phyloP scores from a whole-genome alignment of 2,113 vertebrate species.

The Hiodon tergisus region DNA sequence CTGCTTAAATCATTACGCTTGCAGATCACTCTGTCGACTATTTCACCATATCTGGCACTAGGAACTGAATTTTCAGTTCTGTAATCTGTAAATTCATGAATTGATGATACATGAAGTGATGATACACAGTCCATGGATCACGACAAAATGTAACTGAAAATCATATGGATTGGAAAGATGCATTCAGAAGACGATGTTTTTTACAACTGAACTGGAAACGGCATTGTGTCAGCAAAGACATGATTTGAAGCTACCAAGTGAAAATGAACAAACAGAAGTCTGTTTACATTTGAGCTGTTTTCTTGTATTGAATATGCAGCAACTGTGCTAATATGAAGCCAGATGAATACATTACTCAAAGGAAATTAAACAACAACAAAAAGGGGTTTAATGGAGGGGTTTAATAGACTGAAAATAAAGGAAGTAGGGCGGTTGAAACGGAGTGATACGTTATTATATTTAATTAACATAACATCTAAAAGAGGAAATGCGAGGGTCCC shows the following conservation, averaged over 20 bases:
- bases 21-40: constrained; percentile 37
- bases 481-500: too few species aligned
- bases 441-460: too few species aligned
- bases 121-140: not conserved
- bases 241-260: not conserved
- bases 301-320: constrained; percentile 20
- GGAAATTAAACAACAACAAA: too few species aligned
- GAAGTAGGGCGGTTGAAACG: not conserved
- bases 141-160: not conserved
- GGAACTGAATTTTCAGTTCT: constrained; percentile 15
- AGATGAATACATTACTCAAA: constrained; percentile 19
- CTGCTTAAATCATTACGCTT: constrained; percentile 39
- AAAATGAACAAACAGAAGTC: constrained; percentile 9
- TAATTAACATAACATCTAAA: too few species aligned
- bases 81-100: constrained; percentile 13
- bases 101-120: too few species aligned
- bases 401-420: constrained; percentile 22
- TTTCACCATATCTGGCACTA: constrained; percentile 28
- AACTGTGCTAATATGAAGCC: constrained; percentile 25
- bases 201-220: not conserved
- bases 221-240: constrained; percentile 9
- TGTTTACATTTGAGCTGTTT: constrained; percentile 6
- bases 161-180: not conserved
- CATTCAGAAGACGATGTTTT: not conserved
- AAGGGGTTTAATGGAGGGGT: too few species aligned